Conservation (phyloP, 2,888 invertebrate species). For the Hoplodrina blanda region DNA sequence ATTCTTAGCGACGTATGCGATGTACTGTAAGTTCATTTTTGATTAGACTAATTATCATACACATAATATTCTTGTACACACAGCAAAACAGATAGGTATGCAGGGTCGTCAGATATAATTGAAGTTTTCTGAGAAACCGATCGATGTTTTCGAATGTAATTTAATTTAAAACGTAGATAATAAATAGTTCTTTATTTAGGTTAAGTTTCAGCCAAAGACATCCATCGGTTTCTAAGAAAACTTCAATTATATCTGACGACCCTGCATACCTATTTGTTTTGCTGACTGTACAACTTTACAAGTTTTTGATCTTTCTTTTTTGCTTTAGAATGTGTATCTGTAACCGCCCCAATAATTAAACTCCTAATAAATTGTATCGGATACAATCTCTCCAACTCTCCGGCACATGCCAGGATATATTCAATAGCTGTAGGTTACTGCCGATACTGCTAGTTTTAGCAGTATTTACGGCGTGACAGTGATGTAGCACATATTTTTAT, state of each 20-base stretch:
- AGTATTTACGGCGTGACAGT: constrained; percentile 24
- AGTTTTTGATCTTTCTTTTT: background rate
- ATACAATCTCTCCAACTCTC: constrained; percentile 15
- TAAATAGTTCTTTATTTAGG: no score
- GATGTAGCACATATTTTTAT: constrained; percentile 49
- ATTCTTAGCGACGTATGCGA: background rate
- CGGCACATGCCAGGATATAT: constrained; percentile 25
- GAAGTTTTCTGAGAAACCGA: no score
- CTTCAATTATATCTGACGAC: no score
- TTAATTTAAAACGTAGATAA: no score
- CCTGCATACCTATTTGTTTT: no score
- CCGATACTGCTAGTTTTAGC: constrained; percentile 1
- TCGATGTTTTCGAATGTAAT: no score
- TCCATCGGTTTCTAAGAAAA: no score
- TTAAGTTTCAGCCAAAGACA: no score
- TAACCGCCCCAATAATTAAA: constrained; percentile 21
- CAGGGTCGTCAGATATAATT: no score
- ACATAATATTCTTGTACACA: no score
- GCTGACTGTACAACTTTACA: no score
- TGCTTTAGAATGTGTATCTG: background rate
- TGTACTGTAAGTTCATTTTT: background rate
- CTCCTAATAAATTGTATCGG: constrained; percentile 8
- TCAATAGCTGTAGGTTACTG: constrained; percentile 10
- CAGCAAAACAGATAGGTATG: no score
- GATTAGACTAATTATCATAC: background rate